phyloP scores from a whole-genome alignment of 2,113 vertebrate genomes.

The Symphodus melops region DNA sequence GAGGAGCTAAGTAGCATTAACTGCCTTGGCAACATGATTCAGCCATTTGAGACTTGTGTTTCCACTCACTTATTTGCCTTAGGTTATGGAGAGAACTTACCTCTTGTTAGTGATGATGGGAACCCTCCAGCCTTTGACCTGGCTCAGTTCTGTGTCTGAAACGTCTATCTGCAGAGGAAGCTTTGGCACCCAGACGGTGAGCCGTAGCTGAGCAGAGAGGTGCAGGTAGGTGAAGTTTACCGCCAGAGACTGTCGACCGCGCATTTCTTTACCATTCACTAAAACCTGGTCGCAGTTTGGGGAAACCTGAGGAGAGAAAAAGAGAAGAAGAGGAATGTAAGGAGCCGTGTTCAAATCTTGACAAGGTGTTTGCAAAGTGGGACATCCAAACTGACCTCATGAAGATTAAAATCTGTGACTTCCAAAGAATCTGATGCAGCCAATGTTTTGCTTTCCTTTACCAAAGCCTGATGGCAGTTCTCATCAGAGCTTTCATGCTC shows the following conservation, averaged over 20 bases:
- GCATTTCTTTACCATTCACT: slow-evolving; percentile 97
- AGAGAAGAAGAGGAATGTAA: background rate
- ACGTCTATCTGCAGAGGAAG: slow-evolving; percentile 96
- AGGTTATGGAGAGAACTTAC: slow-evolving; percentile 63
- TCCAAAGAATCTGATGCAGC: slow-evolving; percentile 12
- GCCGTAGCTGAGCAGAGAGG: slow-evolving; percentile 89
- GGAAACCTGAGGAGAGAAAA: slow-evolving; percentile 84
- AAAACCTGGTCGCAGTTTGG: slow-evolving; percentile 89
- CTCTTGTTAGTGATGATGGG: slow-evolving; percentile 92
- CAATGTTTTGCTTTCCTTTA: slow-evolving; percentile 10
- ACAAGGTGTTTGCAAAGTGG: background rate
- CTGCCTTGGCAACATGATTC: too few relatives aligned
- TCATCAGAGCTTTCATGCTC: slow-evolving; percentile 20
- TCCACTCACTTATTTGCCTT: too few relatives aligned
- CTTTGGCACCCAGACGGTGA: slow-evolving; percentile 93
- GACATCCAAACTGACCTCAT: slow-evolving; percentile 8
- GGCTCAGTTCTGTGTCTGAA: slow-evolving; percentile 95
- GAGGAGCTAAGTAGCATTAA: too few relatives aligned
- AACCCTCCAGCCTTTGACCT: slow-evolving; percentile 97
- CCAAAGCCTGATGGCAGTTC: slow-evolving; percentile 20
- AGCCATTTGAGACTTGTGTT: too few relatives aligned
- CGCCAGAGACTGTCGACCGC: slow-evolving; percentile 87
- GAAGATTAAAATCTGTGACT: background rate
- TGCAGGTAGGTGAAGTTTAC: slow-evolving; percentile 97
- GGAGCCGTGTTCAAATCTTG: background rate